A percentile compares a stretch with the other conserved stretches of the same genome.
Evolutionary conservation across 2,888 invertebrate genomes (phyloP).

Genomic region (Allophyes oxyacanthae): DNA sequence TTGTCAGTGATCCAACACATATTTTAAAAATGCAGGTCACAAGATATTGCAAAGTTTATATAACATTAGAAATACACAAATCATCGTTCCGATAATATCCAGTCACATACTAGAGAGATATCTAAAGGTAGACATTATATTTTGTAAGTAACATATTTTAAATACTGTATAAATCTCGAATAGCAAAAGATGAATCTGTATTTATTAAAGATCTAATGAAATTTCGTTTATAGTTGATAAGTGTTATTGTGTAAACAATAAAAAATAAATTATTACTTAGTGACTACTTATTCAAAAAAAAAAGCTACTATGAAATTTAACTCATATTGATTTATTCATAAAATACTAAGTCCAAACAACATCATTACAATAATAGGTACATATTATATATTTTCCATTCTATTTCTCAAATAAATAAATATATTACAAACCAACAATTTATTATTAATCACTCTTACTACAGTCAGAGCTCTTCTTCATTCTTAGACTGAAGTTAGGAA

Average conservation of each 20-base stretch:
- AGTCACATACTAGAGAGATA: constrained; percentile 10
- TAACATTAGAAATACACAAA: constrained; percentile 5
- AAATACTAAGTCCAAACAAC: constrained; percentile 57
- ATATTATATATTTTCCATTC: constrained; percentile 31
- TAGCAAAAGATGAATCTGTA: constrained; percentile 19
- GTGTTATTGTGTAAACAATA: constrained; percentile 28
- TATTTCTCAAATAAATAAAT: constrained; percentile 42
- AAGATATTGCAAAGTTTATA: constrained; percentile 8
- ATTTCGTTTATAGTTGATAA: constrained; percentile 22
- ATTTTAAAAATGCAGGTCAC: constrained; percentile 25
- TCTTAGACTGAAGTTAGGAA: constrained; percentile 84
- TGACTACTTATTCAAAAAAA: constrained; percentile 27
- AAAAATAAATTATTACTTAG: constrained; percentile 13
- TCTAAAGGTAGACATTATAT: too few relatives aligned
- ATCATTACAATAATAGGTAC: constrained; percentile 37
- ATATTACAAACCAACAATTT: constrained; percentile 46
- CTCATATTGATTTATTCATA: constrained; percentile 64
- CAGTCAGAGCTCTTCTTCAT: constrained; percentile 75
- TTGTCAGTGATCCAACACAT: constrained; percentile 25
- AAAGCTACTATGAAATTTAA: constrained; percentile 31
- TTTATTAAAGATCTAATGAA: constrained; percentile 31
- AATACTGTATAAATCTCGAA: constrained; percentile 19
- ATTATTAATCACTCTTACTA: constrained; percentile 79
- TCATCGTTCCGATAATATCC: constrained; percentile 1
- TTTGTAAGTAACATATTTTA: constrained; percentile 13